Evolutionary conservation across 2,888 invertebrate species (phyloP), one percentile per base, ranked within the genome.

Genomic region (Lepidochrysops patricia): DNA sequence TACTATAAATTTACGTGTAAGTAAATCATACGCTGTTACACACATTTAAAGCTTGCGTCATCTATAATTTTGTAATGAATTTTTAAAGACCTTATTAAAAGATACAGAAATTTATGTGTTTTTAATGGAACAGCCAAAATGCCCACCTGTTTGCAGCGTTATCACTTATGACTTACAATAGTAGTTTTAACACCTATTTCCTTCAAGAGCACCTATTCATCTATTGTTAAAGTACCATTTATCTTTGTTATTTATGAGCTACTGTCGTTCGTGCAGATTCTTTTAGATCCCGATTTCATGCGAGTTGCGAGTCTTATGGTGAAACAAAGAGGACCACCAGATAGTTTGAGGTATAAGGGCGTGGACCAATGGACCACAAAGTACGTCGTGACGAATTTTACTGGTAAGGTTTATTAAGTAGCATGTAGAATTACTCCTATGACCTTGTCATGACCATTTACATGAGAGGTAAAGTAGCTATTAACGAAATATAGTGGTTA

Each of bases 191-290:
- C 19, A 32, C 19, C 37, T 12, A 13, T 37, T 54, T 54, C 9
- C 48, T 23, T 19, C 32, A 54, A 32, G 54, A 32, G 19, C 7
- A 9, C 19, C 43, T 86, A 84, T 87, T 84, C 80, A 80, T 67
- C 84, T 84, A 85, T 89, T 89, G 87, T 88, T 84, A 79, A 75
- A 68, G 73, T 68, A 76, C 84, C 85, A 87, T 88, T 87, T 89
- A 89, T 89, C 86, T 87, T 79, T 77, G 76, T 80, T 83, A 88
- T 89, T 89, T 89, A 89, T 86, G 82, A 81, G 74, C 74, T 74
- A 80, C 77, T 82, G 82, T 77, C 82, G 76, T 74, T 66, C 67
- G 66, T 65, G 65, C 62, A 62, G 48, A 60, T 64, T 60, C 57
- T 57, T 72, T 72, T 73, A 75, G 78, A 81, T 78, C 79, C 79